Evolutionary conservation across 2,888 invertebrate species (phyloP).

Genomic region (Pimpla rufipes): DNA sequence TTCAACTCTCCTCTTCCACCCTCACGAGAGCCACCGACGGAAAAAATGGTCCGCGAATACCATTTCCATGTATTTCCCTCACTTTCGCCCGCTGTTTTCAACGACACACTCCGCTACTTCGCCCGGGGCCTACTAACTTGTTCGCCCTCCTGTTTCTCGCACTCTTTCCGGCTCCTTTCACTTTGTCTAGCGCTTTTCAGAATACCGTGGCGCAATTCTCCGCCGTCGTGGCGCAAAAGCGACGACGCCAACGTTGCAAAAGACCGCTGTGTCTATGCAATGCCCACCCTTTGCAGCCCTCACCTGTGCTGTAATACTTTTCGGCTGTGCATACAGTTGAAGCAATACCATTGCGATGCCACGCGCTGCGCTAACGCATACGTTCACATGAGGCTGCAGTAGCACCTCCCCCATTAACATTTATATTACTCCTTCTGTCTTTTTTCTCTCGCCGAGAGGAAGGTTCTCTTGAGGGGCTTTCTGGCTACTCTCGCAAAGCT

Average conservation of each 20-base stretch:
- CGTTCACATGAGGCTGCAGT: background rate
- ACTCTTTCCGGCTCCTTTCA: slow-evolving; percentile 53
- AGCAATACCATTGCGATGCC: background rate
- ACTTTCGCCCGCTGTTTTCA: slow-evolving; percentile 54
- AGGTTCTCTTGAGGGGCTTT: slow-evolving; percentile 2
- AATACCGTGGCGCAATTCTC: slow-evolving; percentile 13
- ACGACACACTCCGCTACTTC: background rate
- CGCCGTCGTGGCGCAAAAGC: slow-evolving; percentile 1
- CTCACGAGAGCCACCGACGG: slow-evolving; percentile 7
- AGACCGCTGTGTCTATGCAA: background rate
- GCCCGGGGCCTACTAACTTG: slow-evolving; percentile 9
- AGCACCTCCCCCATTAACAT: slow-evolving; percentile 77
- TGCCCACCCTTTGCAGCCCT: background rate
- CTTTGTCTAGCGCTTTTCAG: slow-evolving; percentile 45
- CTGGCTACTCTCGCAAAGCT: slow-evolving; percentile 19
- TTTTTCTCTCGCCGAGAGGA: slow-evolving; percentile 62
- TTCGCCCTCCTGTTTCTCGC: slow-evolving; percentile 31
- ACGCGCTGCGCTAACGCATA: background rate
- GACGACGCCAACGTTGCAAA: background rate
- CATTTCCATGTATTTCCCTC: slow-evolving; percentile 73
- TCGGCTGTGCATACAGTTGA: background rate
- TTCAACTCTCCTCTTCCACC: background rate
- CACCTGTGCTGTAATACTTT: background rate
- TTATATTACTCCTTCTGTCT: slow-evolving; percentile 78
- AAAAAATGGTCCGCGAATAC: slow-evolving; percentile 69